Evolutionary conservation across 2,888 invertebrate genomes (phyloP).

Genomic region (Norana najaformis): DNA sequence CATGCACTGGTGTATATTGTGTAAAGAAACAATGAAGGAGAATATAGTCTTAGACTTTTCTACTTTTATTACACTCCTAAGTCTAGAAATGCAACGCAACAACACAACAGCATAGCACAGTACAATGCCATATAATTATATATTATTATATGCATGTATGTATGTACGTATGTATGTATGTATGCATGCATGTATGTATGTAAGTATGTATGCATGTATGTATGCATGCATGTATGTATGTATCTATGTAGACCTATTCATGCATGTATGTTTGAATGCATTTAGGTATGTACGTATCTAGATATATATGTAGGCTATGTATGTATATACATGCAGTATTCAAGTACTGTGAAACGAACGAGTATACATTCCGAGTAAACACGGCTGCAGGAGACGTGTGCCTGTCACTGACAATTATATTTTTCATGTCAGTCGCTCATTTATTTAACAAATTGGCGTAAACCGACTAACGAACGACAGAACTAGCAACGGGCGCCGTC

Average conservation of each 20-base stretch:
- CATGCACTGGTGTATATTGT: too few species aligned
- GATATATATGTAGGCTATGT: too few species aligned
- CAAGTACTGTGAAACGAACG: too few species aligned
- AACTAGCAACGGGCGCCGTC: not conserved
- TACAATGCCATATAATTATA: not conserved
- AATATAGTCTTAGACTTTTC: too few species aligned
- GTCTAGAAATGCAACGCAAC: too few species aligned
- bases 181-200: constrained; percentile 30
- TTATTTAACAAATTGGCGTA: not conserved
- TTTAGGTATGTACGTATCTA: too few species aligned
- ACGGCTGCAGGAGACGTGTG: not conserved
- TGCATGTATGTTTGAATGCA: not conserved
- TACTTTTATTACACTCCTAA: too few species aligned
- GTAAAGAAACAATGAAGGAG: too few species aligned
- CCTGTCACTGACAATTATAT: not conserved
- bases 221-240: constrained; percentile 29
- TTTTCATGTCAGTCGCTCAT: not conserved
- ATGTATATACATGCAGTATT: too few species aligned
- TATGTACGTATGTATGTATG: constrained; percentile 29
- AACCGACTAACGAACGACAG: not conserved
- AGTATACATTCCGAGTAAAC: not conserved
- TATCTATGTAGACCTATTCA: not conserved
- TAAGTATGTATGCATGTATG: constrained; percentile 32
- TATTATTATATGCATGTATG: constrained; percentile 15
- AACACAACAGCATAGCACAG: too few species aligned